Base-by-base conservation (phyloP, 2,113 vertebrate genomes). In the Pomatostomus ruficeps region DNA sequence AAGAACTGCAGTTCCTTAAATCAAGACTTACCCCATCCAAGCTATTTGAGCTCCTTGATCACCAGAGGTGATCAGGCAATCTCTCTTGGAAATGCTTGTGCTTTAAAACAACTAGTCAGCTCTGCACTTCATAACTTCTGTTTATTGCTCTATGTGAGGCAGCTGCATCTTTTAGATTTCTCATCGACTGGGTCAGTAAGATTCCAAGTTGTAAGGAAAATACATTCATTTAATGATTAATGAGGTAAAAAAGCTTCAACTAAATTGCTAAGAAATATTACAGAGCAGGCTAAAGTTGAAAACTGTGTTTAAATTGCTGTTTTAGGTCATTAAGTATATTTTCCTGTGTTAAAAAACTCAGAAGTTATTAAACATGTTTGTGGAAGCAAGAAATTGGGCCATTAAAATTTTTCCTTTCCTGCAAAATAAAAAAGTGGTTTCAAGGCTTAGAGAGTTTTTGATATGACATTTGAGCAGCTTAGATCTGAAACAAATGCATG, bases 331-430 rank as follows among this genome's bases (percentile, higher is more conserved):
- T 89, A 89, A 90, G 49, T 85, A 43, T 72, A 95, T 95, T 95
- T 75, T 91, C 55, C 71, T 74, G 24, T 70, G 35, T 81, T 95
- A 65, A 51, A 70, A 89, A 88, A 14, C 25, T 88, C 29, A 59
- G 43, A 94, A 84, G 61, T 71, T 85, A 90, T 95, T 93, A 95
- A 96, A 79, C 7, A 31, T 89, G 76, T 93, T 90, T 95, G 83
- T 75, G 68, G 73, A 92, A 94, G 83, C 57, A 95, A 90, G 85
- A 95, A 86, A 93, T 75, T 71, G 66, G 65, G 8, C 38, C 45
- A 93, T 88, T 88, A 88, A 77, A 77, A 17, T 49, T 48, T 65
- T 85, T 81, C 10, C 6, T 68, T 83, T 83, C 59, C 19, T 21
- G 33, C 21, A 75, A 87, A 92, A 51, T 23, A 66, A 52, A 84